A percentile compares a stretch with the other conserved stretches of the same genome.
phyloP scores from a whole-genome alignment of 2,113 vertebrate species.

The Phylloscopus trochilus region DNA sequence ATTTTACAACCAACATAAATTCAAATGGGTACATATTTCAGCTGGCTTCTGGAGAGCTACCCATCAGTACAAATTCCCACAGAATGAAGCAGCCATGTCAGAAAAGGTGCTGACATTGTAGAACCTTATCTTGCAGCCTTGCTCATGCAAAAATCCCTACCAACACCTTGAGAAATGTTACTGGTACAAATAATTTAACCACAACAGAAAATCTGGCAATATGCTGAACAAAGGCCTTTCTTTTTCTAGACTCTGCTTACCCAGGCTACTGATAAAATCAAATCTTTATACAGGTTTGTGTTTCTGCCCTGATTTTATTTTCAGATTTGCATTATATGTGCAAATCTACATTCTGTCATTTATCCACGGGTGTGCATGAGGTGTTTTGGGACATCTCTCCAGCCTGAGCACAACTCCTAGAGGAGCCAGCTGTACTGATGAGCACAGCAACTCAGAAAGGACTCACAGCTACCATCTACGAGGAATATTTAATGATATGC shows the following conservation, averaged over 20 bases:
- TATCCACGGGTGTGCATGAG: fast-evolving
- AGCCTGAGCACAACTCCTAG: neutral
- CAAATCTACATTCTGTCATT: neutral
- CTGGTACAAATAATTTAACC: neutral
- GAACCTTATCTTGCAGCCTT: neutral
- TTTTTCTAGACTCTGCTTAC: neutral
- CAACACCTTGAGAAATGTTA: neutral
- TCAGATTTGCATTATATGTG: neutral
- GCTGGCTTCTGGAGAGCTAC: neutral
- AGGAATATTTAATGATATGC: neutral
- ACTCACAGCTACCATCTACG: neutral
- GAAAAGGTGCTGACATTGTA: neutral
- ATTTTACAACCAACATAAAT: conserved; percentile 9
- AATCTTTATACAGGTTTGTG: neutral
- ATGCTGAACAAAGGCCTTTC: neutral
- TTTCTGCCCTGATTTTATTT: neutral
- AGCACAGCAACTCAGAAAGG: neutral
- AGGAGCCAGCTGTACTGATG: neutral
- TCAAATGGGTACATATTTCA: neutral
- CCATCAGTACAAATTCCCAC: neutral
- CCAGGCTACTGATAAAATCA: neutral
- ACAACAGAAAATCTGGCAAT: neutral
- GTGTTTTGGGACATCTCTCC: neutral
- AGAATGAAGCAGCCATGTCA: neutral
- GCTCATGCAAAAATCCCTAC: neutral